These are phyloP conservation scores for Allygus modestus DNA, from an alignment of 2,888 invertebrate genomes.

Conservation along the genomic window DNA sequence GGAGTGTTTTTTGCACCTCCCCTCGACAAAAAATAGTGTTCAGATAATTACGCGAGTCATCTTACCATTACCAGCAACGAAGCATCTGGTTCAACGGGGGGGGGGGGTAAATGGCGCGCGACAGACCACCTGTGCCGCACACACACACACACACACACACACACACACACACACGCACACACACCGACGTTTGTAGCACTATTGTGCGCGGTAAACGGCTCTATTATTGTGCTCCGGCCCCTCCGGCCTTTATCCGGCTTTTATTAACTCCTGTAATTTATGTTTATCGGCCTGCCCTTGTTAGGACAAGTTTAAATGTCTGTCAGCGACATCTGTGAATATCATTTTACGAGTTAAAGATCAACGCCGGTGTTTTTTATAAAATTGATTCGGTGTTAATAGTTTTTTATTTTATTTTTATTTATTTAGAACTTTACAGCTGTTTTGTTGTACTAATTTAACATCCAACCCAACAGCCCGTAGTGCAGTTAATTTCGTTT, in stretches of 20 bases:
- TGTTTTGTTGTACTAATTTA: too few relatives aligned
- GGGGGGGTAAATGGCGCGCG: conserved; percentile 42
- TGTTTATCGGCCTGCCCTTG: conserved; percentile 55
- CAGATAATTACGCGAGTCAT: conserved; percentile 45
- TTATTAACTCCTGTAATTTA: conserved; percentile 61
- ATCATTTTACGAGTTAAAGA: not conserved
- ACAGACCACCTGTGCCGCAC: conserved; percentile 54
- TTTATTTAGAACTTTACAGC: too few relatives aligned
- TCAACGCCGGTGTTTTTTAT: not conserved
- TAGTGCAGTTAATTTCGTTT: too few relatives aligned
- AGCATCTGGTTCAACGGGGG: conserved; percentile 31
- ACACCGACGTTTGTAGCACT: not conserved
- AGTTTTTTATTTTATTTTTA: too few relatives aligned
- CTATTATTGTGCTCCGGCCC: conserved; percentile 67
- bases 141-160: conserved; percentile 53
- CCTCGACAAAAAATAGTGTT: conserved; percentile 22
- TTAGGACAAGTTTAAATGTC: not conserved
- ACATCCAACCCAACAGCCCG: too few relatives aligned
- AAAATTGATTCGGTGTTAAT: too few relatives aligned
- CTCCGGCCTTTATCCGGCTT: conserved; percentile 62
- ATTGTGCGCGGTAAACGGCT: conserved; percentile 62
- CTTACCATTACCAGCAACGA: conserved; percentile 6
- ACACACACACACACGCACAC: conserved; percentile 57
- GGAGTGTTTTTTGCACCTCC: not conserved
- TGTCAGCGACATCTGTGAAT: conserved; percentile 18